These are phyloP conservation scores for Aphidius colemani DNA, from an alignment of 2,888 invertebrate genomes.

Conservation along the genomic window DNA sequence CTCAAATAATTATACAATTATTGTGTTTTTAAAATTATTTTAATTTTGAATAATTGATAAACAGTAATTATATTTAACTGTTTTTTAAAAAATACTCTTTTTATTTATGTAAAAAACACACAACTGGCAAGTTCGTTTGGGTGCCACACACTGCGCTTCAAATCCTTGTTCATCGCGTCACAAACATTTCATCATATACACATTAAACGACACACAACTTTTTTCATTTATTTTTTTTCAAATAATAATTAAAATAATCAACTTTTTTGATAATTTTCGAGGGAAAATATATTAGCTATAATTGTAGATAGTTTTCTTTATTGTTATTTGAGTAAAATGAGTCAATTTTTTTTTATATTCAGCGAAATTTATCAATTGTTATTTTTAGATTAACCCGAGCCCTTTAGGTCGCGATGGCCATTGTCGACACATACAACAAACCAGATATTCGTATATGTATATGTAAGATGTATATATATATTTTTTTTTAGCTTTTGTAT, in stretches of 20 bases:
- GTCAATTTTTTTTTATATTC: neutral
- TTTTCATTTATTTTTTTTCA: no score
- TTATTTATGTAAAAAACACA: neutral
- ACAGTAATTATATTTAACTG: no score
- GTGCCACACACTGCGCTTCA: constrained; percentile 20
- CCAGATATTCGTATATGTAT: constrained; percentile 1
- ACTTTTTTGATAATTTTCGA: no score
- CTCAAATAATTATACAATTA: no score
- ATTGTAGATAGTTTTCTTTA: neutral
- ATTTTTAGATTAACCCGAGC: constrained; percentile 47
- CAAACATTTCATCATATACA: constrained; percentile 14
- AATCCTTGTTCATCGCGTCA: constrained; percentile 14
- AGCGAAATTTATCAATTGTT: constrained; percentile 20
- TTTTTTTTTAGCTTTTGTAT: constrained; percentile 16
- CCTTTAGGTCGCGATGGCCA: constrained; percentile 49
- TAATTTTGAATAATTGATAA: no score
- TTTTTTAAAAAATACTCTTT: no score
- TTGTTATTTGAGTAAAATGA: neutral
- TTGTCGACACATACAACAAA: constrained; percentile 43
- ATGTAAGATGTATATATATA: constrained; percentile 43
- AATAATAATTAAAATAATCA: no score
- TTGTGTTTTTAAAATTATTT: no score
- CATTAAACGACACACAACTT: constrained; percentile 9
- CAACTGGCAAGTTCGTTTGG: constrained; percentile 16
- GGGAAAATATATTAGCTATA: neutral